Percentiles rank a stretch among this genome's conserved stretches.
Conservation (phyloP, 35 echinoderm and acorn worm genomes). For the Antedon bifida region DNA sequence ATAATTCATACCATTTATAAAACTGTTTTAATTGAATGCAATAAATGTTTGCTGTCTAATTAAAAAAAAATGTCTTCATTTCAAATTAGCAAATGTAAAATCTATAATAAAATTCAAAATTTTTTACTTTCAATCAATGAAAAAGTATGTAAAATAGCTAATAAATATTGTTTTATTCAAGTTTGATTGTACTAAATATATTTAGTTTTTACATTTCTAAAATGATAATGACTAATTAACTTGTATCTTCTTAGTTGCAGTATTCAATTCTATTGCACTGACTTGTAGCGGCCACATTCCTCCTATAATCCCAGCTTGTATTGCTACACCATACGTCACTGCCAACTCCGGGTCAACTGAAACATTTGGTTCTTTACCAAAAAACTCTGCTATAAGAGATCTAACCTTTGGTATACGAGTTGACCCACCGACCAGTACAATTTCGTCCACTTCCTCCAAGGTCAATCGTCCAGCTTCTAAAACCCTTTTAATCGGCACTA, state of each 20-base stretch:
- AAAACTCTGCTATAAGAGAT: constrained; percentile 34
- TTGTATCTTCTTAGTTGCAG: constrained; percentile 17
- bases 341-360: constrained; percentile 59
- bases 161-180: too few species aligned
- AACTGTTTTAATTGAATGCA: too few species aligned
- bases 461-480: constrained; percentile 35
- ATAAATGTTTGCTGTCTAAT: too few species aligned
- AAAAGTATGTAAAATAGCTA: too few species aligned
- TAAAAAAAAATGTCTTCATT: too few species aligned
- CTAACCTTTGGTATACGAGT: constrained; percentile 58
- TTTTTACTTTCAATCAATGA: too few species aligned
- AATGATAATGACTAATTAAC: neutral
- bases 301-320: constrained; percentile 72
- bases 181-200: too few species aligned
- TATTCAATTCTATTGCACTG: constrained; percentile 66
- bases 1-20: too few species aligned
- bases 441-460: constrained; percentile 43
- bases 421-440: constrained; percentile 58
- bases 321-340: constrained; percentile 64
- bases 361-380: constrained; percentile 51
- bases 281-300: constrained; percentile 79
- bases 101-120: too few species aligned
- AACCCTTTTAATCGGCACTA: constrained; percentile 52
- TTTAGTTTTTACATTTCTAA: too few species aligned
- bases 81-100: too few species aligned